Evolutionary conservation across 2,797 vertebrate species (phyloP), one percentile per base, ranked within the genome.

Genomic region (Mareca penelope): DNA sequence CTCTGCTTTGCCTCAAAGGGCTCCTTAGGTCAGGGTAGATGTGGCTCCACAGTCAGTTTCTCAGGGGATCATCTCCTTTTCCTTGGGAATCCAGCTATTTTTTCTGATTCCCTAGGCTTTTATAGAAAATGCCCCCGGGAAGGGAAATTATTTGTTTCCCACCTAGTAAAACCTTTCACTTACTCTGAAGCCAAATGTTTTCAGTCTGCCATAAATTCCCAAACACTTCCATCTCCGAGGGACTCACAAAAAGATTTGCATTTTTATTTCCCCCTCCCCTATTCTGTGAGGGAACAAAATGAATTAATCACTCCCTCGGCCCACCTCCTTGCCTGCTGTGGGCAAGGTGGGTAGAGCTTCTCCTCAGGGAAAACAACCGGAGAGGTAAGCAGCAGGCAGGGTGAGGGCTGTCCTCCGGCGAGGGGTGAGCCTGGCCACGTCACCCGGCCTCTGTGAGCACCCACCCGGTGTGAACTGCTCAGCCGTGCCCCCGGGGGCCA

Each of bases 121-220:
- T 90, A 79, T 46, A 70, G 84, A 81, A 88, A 87, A 84, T 2
- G 6, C 2, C 42, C 70, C 73, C 13, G 84, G 35, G 61, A 64
- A 56, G 60, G 85, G 91, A 94, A 84, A 91, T 59, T 24, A 75
- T 37, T 95, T 79, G 57, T 75, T 94, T 93, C 91, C 85, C 77
- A 84, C 70, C 67, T 78, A 72, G 76, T 84, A 75, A 86, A 94
- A 78, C 85, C 65, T 76, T 95, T 75, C 14, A 76, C 55, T 93
- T 88, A 65, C 84, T 84, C 63, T 76, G 59, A 79, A 94, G 59
- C 80, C 78, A 86, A 91, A 91, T 81, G 70, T 86, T 95, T 90
- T 52, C 70, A 24, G 23, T 90, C 90, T 81, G 23, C 67, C 50
- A 80, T 65, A 75, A 86, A 91, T 61, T 79, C 78, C 55, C 72